Evolutionary conservation across 2,113 vertebrate genomes (phyloP).

Genomic region (Martes martes): DNA sequence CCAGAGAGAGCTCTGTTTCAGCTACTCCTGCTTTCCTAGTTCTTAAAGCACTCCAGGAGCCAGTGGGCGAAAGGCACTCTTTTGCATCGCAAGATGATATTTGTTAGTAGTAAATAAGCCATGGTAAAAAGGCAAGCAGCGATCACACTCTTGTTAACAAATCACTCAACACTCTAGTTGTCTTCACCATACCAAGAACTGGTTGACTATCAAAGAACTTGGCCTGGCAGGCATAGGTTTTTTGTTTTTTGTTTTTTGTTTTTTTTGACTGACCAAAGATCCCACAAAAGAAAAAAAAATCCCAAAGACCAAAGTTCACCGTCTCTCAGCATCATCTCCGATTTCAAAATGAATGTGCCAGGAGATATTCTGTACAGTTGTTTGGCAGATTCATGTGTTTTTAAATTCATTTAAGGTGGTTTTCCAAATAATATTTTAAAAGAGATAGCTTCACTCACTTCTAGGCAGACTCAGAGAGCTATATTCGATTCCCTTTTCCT

Average conservation of each 20-base stretch:
- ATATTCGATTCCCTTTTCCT: background rate
- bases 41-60: slow-evolving; percentile 57
- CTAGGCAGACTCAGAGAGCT: background rate
- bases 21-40: slow-evolving; percentile 43
- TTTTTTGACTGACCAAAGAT: background rate
- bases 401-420: background rate
- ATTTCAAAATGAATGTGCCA: slow-evolving; percentile 26
- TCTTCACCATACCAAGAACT: background rate
- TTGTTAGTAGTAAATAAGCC: slow-evolving; percentile 56
- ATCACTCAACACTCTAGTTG: slow-evolving; percentile 19
- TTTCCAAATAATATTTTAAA: slow-evolving; percentile 13
- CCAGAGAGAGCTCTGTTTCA: slow-evolving; percentile 72
- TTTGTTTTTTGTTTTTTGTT: background rate
- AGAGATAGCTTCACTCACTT: background rate
- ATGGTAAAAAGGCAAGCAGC: slow-evolving; percentile 43
- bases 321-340: background rate
- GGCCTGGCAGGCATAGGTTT: background rate
- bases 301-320: background rate
- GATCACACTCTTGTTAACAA: slow-evolving; percentile 51
- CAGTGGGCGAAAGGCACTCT: slow-evolving; percentile 41
- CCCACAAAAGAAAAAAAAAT: background rate
- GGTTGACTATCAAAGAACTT: slow-evolving; percentile 4
- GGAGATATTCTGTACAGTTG: background rate
- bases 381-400: slow-evolving; percentile 17
- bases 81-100: slow-evolving; percentile 45